Evolutionary conservation across 2,113 vertebrate species (phyloP).

Genomic region (Aleadryas rufinucha): DNA sequence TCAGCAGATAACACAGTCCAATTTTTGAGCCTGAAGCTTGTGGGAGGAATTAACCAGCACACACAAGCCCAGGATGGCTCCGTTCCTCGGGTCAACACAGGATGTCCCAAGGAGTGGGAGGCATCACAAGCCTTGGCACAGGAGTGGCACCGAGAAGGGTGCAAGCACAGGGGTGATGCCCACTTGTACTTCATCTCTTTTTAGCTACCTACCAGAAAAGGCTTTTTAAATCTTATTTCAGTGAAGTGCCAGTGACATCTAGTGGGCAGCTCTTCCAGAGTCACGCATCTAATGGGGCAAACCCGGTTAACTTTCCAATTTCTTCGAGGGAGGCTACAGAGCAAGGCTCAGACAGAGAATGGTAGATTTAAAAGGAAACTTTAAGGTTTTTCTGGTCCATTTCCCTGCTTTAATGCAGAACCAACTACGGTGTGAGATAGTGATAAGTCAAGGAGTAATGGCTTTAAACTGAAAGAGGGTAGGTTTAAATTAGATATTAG

Average conservation of each 20-base stretch:
- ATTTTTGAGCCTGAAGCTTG: neutral
- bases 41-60: neutral
- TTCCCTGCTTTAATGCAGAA: neutral
- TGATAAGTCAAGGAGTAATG: neutral
- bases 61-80: neutral
- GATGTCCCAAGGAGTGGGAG: neutral
- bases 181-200: neutral
- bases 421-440: neutral
- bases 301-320: fast-evolving
- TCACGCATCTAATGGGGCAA: fast-evolving
- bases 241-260: constrained; percentile 56
- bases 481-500: neutral
- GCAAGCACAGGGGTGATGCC: neutral
- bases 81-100: fast-evolving
- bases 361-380: neutral
- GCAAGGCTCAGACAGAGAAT: neutral
- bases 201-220: neutral
- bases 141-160: fast-evolving
- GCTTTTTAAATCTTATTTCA: neutral
- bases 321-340: neutral
- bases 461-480: neutral
- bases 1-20: fast-evolving
- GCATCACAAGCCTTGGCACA: neutral
- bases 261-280: neutral
- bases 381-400: neutral